phyloP scores from a whole-genome alignment of 1,140 invertebrate species.

The Bombyx mori region DNA sequence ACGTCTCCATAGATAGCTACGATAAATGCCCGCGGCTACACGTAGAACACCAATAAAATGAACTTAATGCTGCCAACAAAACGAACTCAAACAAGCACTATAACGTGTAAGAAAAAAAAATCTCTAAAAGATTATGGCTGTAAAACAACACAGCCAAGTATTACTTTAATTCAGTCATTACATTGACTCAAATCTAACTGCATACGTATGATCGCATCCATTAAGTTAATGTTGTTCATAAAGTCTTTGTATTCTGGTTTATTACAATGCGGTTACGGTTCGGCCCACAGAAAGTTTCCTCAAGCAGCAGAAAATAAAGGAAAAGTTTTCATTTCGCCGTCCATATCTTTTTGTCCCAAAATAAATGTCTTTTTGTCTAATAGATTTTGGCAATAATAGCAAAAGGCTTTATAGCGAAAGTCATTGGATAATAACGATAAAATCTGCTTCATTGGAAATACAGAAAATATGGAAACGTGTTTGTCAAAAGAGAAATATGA shows the following conservation, averaged over 20 bases:
- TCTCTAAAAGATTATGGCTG: no score
- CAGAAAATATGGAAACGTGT: no score
- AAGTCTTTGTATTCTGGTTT: conserved; percentile 54
- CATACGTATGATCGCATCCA: conserved; percentile 43
- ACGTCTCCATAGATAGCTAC: not conserved
- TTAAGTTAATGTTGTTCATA: conserved; percentile 52
- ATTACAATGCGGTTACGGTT: conserved; percentile 32
- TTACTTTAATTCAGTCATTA: conserved; percentile 18
- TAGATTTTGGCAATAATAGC: conserved; percentile 18
- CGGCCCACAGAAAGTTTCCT: conserved; percentile 31
- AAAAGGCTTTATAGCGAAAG: conserved; percentile 14
- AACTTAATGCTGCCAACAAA: no score
- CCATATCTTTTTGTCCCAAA: conserved; percentile 22
- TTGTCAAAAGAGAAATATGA: no score
- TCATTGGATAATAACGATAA: not conserved
- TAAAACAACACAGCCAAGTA: no score
- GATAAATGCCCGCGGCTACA: no score
- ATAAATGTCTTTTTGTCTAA: conserved; percentile 32
- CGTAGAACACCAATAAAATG: no score
- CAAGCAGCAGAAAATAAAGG: conserved; percentile 27
- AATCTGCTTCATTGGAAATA: not conserved
- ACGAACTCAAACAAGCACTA: no score
- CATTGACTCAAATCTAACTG: conserved; percentile 17
- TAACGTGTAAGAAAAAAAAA: no score
- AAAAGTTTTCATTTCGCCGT: conserved; percentile 37